Evolutionary conservation across 2,888 invertebrate genomes (phyloP).

Genomic region (Imbricaverruca yamaguchii): DNA sequence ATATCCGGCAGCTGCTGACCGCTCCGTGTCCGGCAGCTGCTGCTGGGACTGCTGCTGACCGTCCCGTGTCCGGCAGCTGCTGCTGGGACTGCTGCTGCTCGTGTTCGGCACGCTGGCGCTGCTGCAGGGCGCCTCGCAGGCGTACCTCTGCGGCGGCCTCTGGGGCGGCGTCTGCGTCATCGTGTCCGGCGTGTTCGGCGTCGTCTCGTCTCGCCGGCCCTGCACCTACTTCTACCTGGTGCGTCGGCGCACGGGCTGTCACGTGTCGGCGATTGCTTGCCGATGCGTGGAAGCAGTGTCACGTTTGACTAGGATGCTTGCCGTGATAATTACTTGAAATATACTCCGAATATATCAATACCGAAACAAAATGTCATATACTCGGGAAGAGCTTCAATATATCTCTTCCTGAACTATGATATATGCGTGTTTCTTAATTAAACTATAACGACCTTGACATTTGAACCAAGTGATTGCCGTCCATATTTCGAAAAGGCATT

Average conservation of each 20-base stretch:
- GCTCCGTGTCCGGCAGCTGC: background rate
- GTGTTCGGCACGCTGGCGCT: conserved; percentile 57
- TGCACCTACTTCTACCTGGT: conserved; percentile 17
- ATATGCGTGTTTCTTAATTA: no score
- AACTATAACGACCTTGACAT: no score
- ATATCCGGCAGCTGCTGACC: background rate
- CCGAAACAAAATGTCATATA: no score
- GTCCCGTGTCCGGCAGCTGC: background rate
- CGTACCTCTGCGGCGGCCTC: conserved; percentile 46
- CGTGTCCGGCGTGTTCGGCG: conserved; percentile 6
- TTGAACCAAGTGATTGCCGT: no score
- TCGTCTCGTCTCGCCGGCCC: background rate
- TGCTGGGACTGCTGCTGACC: background rate
- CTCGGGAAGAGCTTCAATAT: no score
- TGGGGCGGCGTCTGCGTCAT: conserved; percentile 19
- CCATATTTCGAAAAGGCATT: no score
- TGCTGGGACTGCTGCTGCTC: conserved; percentile 51
- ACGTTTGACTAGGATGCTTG: no score
- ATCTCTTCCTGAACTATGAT: no score
- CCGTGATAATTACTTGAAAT: no score
- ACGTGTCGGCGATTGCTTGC: no score
- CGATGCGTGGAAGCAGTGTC: no score
- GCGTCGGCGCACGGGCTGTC: background rate
- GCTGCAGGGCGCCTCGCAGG: conserved; percentile 52
- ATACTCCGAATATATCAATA: no score